Evolutionary conservation across 2,113 vertebrate genomes (phyloP).

Genomic region (Tetrao urogallus): DNA sequence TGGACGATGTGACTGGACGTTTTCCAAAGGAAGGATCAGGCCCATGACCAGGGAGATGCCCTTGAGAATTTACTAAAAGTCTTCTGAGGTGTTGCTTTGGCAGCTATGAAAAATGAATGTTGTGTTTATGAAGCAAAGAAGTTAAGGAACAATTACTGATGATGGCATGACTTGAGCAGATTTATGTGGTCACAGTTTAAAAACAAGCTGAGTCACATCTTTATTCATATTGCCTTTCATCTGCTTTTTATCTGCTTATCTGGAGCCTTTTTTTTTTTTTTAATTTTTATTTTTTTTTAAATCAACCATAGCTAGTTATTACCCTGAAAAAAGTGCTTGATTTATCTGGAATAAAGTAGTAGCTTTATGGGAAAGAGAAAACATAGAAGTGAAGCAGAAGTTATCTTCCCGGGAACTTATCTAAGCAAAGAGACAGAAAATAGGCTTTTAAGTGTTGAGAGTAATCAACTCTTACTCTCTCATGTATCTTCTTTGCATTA

Average conservation of each 20-base stretch:
- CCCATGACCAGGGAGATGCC: neutral
- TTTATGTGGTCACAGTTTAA: neutral
- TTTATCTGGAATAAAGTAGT: neutral
- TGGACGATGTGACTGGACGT: neutral
- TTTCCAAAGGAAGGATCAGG: neutral
- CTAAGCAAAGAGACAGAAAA: neutral
- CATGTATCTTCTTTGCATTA: neutral
- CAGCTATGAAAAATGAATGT: conserved; percentile 4
- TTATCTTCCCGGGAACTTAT: conserved; percentile 10
- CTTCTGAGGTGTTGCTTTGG: neutral
- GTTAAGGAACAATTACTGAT: conserved; percentile 13
- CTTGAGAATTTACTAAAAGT: neutral
- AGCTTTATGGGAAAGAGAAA: neutral
- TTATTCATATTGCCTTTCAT: neutral
- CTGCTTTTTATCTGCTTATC: neutral
- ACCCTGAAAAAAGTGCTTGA: neutral
- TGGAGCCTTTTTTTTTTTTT: neutral
- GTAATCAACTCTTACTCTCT: neutral
- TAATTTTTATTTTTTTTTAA: too few relatives aligned
- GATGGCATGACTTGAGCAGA: neutral
- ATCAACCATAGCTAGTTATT: neutral
- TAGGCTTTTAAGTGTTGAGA: neutral
- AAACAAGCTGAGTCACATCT: conserved; percentile 42
- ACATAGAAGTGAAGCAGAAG: neutral
- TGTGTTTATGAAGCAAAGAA: neutral